phyloP scores from a whole-genome alignment of 1,140 invertebrate species.

The Bombus balteatus region DNA sequence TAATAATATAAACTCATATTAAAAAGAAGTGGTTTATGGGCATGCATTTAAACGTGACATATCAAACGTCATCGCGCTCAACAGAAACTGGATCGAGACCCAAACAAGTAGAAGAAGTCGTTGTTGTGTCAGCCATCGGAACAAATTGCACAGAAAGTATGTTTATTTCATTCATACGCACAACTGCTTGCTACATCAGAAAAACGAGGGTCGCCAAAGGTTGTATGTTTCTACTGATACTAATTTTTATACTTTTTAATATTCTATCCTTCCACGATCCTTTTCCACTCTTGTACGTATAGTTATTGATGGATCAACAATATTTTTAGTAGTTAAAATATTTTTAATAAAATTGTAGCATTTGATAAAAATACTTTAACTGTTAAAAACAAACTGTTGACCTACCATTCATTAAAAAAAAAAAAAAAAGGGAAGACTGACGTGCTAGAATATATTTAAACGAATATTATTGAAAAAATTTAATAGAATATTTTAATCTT shows the following conservation, averaged over 20 bases:
- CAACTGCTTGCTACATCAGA: slow-evolving; percentile 50
- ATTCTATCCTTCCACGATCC: background rate
- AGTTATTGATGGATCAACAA: background rate
- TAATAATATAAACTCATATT: background rate
- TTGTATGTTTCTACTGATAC: background rate
- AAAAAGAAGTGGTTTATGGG: background rate
- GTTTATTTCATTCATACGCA: slow-evolving; percentile 66
- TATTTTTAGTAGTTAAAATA: background rate
- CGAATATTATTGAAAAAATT: background rate
- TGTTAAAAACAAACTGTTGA: background rate
- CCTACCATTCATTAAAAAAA: background rate
- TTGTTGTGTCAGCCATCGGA: slow-evolving; percentile 23
- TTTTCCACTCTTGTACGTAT: background rate
- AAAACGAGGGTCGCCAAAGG: slow-evolving; percentile 10
- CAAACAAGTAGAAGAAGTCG: slow-evolving; percentile 32
- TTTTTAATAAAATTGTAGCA: background rate
- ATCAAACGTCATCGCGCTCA: background rate
- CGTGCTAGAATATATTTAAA: background rate
- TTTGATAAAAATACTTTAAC: background rate
- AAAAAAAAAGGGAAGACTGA: no score
- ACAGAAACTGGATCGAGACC: background rate
- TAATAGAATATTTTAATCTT: slow-evolving; percentile 21
- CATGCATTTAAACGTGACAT: background rate
- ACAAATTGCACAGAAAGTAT: slow-evolving; percentile 63
- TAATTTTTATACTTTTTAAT: background rate